phyloP scores from a whole-genome alignment of 2,797 vertebrate genomes.

The Manis crassicaudata region DNA sequence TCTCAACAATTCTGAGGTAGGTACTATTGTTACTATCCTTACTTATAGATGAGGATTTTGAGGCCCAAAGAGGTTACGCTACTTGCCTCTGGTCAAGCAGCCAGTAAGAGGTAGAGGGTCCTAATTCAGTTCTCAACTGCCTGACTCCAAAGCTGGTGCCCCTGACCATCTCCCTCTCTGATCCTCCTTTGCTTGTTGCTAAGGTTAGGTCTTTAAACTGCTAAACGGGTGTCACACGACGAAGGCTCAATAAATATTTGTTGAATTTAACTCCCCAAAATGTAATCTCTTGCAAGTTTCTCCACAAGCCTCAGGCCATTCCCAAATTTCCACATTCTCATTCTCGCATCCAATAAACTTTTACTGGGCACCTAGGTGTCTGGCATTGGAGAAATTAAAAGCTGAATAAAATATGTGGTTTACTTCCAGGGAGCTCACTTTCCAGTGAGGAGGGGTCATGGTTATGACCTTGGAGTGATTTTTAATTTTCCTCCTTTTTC shows the following conservation, averaged over 20 bases:
- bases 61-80: not conserved
- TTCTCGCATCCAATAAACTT: not conserved
- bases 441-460: not conserved
- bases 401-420: constrained; percentile 18
- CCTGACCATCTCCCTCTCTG: not conserved
- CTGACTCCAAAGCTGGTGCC: not conserved
- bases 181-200: not conserved
- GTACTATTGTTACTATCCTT: not conserved
- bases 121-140: not conserved
- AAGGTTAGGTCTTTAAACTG: not conserved
- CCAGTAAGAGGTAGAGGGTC: not conserved
- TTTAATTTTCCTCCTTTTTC: not conserved
- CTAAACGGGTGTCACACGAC: not conserved
- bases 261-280: not conserved
- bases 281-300: not conserved
- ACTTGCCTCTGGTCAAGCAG: not conserved
- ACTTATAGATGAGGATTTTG: not conserved
- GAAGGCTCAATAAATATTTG: not conserved
- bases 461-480: not conserved
- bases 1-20: not conserved
- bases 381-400: not conserved
- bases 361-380: not conserved
- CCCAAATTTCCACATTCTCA: not conserved
- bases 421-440: not conserved
- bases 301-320: not conserved